Conservation (phyloP, 2,113 vertebrate genomes). For the Phrynosoma platyrhinos region DNA sequence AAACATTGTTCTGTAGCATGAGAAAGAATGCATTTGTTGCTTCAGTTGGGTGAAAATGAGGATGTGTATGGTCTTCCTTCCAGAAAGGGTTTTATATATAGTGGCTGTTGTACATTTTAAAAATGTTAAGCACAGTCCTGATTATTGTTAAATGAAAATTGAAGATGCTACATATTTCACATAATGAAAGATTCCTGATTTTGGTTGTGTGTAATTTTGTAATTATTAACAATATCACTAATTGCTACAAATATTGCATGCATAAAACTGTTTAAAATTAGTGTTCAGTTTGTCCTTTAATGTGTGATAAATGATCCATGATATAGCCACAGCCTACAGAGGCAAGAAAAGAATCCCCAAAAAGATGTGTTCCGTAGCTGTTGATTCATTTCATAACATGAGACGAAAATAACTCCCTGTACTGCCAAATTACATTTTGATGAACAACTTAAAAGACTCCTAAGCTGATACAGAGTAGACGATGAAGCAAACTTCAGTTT, state of each 20-base stretch:
- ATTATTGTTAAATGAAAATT: background rate
- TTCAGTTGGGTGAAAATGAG: background rate
- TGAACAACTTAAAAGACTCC: background rate
- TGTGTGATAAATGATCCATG: background rate
- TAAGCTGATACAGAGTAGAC: background rate
- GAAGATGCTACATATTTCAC: background rate
- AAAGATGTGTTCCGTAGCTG: background rate
- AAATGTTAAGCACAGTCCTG: background rate
- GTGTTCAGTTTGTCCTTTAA: background rate
- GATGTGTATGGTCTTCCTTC: background rate
- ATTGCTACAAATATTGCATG: background rate
- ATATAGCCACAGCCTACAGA: background rate
- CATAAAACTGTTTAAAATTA: background rate
- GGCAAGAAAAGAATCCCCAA: background rate
- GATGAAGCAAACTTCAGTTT: background rate
- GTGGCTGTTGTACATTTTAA: background rate
- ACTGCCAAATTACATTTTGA: conserved; percentile 15
- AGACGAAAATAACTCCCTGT: background rate
- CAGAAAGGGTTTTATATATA: background rate
- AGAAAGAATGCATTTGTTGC: background rate
- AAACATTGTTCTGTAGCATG: background rate
- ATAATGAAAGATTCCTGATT: background rate
- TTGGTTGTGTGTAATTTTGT: background rate
- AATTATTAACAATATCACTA: background rate
- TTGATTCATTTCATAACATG: background rate